Base-by-base conservation (phyloP, 2,888 invertebrate genomes). In the Drosophila buzzatii region DNA sequence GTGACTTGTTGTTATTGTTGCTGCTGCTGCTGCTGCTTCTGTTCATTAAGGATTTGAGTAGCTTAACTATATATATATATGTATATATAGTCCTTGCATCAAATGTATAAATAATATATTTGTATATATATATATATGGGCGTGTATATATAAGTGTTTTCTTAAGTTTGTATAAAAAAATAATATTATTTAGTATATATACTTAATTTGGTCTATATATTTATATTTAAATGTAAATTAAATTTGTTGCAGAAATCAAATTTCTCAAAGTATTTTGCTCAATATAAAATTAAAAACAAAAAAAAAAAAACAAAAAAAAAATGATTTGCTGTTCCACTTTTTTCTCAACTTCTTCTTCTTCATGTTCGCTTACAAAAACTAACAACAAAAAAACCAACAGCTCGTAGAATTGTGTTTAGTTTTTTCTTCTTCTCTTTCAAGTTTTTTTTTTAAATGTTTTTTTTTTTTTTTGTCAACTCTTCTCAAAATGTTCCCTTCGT, bases 371-470 rank as follows among this genome's bases (percentile, higher is more conserved):
- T 84, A 84, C 83, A 80, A 84, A 84, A 84, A 84, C 83, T 84
- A 84, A 86, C 83, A 84, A 84, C 83, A 84, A 84, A 69, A 77
- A 85, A 82, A 73, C 76, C 73, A 83, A 79, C 81, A 83, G 83
- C 71, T 70, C 78, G 61, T 73, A 72, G 70, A 70, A 72, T 72
- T 69, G 70, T 75, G 70, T 82, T 53, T 60, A 80, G 76, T 72
- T 74, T 73, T 41, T 55, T 55, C n/a, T 27, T 23, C 37, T 37
- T 37, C 16, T 6, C 16, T 12, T 16, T 18, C 7, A n/a, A n/a
- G n/a, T n/a, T n/a, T n/a, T n/a, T n/a, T n/a, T n/a, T n/a, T n/a
- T n/a, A n/a, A n/a, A 23, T 39, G 2, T 16, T 16, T 39, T 7
- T 39, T 6, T 37, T 6, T 16, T 14, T 33, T 8, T 3, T 35